Evolutionary conservation across 2,113 vertebrate species (phyloP).

Genomic region (Ardeotis arabs): DNA sequence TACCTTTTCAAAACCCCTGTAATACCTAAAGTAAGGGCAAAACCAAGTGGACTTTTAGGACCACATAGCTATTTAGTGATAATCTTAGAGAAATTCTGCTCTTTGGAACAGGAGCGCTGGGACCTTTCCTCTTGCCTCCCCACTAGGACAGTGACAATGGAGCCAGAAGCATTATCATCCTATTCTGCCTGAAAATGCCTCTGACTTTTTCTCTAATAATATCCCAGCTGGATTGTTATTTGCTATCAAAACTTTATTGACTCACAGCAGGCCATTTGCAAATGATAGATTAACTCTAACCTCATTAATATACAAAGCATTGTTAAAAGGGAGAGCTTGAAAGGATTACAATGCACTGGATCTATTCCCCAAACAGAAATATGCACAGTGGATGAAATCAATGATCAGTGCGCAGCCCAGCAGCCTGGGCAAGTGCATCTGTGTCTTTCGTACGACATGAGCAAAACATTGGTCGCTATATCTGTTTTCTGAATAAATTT

Average conservation of each 20-base stretch:
- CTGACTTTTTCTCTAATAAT: slow-evolving; percentile 17
- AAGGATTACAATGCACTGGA: background rate
- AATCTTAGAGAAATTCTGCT: background rate
- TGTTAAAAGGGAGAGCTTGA: background rate
- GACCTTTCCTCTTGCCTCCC: background rate
- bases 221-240: slow-evolving; percentile 31
- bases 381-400: background rate
- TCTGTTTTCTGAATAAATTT: background rate
- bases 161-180: background rate
- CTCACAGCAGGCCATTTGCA: slow-evolving; percentile 30
- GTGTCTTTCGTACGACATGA: background rate
- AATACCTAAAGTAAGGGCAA: background rate
- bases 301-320: slow-evolving; percentile 45
- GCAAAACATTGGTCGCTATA: background rate
- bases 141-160: background rate
- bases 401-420: background rate
- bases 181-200: slow-evolving; percentile 1
- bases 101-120: background rate
- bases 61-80: background rate
- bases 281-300: slow-evolving; percentile 50
- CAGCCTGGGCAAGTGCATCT: background rate
- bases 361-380: slow-evolving; percentile 10
- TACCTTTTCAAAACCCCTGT: background rate
- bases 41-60: background rate
- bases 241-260: slow-evolving; percentile 45